A percentile compares a stretch with the other conserved stretches of the same genome.
These are phyloP conservation scores for Vanacampus margaritifer DNA, from an alignment of 2,113 vertebrate species.

Conservation along the genomic window DNA sequence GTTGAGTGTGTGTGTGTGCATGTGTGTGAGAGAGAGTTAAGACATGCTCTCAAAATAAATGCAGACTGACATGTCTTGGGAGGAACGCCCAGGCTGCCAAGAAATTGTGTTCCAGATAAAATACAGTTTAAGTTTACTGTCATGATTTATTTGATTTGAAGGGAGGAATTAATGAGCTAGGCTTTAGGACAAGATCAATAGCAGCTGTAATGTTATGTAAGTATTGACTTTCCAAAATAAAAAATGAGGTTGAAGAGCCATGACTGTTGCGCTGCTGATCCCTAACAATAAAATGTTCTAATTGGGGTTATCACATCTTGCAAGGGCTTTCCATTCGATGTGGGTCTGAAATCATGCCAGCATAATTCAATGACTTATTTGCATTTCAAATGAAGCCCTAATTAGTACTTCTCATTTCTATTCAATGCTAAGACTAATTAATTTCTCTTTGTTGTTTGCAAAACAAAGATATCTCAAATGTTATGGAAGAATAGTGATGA, in stretches of 20 bases:
- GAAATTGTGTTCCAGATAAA: constrained; percentile 8
- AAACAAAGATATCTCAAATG: constrained; percentile 40
- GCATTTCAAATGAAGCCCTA: constrained; percentile 69
- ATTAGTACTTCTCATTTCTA: constrained; percentile 71
- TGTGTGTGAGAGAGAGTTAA: not conserved
- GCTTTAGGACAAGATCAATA: not conserved
- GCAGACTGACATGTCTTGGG: too few relatives aligned
- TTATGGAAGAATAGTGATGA: constrained; percentile 18
- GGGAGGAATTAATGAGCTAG: not conserved
- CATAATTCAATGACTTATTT: constrained; percentile 72
- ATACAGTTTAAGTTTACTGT: not conserved
- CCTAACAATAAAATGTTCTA: constrained; percentile 46
- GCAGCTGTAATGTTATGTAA: constrained; percentile 21
- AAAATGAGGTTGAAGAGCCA: constrained; percentile 21
- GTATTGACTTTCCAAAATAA: not conserved
- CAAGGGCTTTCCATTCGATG: constrained; percentile 39
- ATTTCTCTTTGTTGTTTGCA: constrained; percentile 56
- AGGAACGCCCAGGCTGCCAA: not conserved
- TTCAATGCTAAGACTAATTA: constrained; percentile 61
- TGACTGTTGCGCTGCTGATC: constrained; percentile 23
- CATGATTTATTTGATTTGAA: not conserved
- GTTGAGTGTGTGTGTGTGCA: constrained; percentile 21
- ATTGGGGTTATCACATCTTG: constrained; percentile 64
- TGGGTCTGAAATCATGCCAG: constrained; percentile 50
- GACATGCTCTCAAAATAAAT: too few relatives aligned